A percentile compares a stretch with the other conserved stretches of the same genome.
Evolutionary conservation across 2,797 vertebrate species (phyloP).

Genomic region (Vultur gryphus): DNA sequence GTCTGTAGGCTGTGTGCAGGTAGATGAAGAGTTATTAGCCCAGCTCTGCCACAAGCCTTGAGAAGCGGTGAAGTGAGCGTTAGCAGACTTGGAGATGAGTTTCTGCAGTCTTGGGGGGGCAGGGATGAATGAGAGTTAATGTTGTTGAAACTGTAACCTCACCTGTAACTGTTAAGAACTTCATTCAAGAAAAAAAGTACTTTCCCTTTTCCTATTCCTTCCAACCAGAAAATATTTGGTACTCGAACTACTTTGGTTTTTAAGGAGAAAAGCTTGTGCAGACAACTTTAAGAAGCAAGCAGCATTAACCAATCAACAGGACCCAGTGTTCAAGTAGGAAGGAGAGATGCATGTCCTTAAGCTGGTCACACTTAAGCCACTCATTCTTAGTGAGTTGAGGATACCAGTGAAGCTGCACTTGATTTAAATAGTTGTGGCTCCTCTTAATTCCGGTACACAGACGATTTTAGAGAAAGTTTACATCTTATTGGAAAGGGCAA

Average conservation of each 20-base stretch:
- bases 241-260: background rate
- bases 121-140: background rate
- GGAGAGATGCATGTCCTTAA: background rate
- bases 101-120: background rate
- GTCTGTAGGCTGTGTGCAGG: background rate
- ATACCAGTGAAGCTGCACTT: background rate
- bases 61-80: background rate
- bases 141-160: background rate
- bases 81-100: background rate
- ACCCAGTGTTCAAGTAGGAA: background rate
- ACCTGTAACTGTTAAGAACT: background rate
- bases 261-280: background rate
- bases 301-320: background rate
- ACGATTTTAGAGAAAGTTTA: background rate
- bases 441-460: background rate
- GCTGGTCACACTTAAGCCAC: background rate
- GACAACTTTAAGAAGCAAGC: background rate
- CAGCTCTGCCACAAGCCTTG: background rate
- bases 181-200: background rate
- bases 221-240: background rate
- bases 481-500: background rate
- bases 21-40: background rate
- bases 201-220: background rate
- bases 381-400: background rate
- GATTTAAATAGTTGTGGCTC: background rate